Conservation (phyloP, 2,113 vertebrate species). For the Amphilophus citrinellus region DNA sequence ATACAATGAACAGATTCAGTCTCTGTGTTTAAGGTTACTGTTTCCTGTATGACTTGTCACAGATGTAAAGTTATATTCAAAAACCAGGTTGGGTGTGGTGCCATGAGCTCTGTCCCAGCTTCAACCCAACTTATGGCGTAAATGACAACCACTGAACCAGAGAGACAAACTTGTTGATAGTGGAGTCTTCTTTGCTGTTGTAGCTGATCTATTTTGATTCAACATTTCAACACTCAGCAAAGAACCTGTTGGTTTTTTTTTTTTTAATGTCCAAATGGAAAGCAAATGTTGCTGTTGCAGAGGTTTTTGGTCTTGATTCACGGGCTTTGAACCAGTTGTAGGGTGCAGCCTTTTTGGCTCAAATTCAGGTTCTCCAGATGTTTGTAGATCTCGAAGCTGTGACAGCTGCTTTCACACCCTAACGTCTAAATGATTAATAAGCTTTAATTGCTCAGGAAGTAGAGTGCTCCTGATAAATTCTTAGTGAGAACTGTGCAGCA, state of each 20-base stretch:
- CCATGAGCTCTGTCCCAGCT: neutral
- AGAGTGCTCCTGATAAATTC: neutral
- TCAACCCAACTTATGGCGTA: neutral
- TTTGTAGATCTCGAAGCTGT: constrained; percentile 44
- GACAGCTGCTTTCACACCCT: constrained; percentile 60
- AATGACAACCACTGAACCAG: neutral
- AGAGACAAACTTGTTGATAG: neutral
- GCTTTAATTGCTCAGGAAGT: constrained; percentile 27
- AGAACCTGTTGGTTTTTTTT: accelerated
- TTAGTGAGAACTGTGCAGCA: neutral
- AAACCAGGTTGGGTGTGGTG: neutral
- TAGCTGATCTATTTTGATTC: neutral
- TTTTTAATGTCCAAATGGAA: neutral
- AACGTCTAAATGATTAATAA: constrained; percentile 58
- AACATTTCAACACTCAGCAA: neutral
- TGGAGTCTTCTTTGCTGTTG: neutral
- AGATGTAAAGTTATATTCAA: neutral
- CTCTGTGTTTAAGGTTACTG: neutral
- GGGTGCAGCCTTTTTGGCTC: constrained; percentile 55
- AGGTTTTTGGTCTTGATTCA: constrained; percentile 12
- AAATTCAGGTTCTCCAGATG: constrained; percentile 62
- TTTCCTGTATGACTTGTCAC: neutral
- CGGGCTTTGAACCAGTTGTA: constrained; percentile 15
- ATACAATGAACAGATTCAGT: neutral
- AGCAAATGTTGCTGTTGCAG: neutral